phyloP scores from a whole-genome alignment of 2,113 vertebrate species.

The Grallaria varia region DNA sequence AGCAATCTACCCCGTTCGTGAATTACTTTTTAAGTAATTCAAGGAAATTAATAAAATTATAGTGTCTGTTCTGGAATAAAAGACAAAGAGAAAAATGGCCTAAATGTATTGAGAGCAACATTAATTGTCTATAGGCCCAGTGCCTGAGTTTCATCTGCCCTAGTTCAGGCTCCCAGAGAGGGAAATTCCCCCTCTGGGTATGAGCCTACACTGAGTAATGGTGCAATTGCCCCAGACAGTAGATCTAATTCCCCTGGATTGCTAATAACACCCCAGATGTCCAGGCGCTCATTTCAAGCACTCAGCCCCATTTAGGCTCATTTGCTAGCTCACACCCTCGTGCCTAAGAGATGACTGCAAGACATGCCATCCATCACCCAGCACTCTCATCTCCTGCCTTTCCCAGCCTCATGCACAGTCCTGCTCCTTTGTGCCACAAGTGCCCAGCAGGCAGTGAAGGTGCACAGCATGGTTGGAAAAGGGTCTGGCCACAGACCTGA shows the following conservation, averaged over 20 bases:
- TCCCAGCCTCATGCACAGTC: fast-evolving
- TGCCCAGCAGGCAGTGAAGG: neutral
- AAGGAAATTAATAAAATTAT: neutral
- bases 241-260: neutral
- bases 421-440: fast-evolving
- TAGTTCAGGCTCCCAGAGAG: neutral
- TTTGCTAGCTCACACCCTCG: neutral
- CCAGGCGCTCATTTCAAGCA: neutral
- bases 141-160: neutral
- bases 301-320: neutral
- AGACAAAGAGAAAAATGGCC: neutral
- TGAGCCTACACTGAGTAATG: neutral
- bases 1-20: neutral
- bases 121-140: neutral
- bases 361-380: neutral
- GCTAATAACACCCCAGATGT: neutral
- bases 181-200: neutral
- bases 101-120: neutral
- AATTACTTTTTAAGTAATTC: neutral
- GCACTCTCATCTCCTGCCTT: neutral
- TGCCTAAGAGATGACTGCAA: neutral
- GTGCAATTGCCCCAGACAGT: neutral
- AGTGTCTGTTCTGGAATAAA: neutral
- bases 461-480: fast-evolving
- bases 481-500: neutral